A percentile compares a stretch with the other conserved stretches of the same genome.
Evolutionary conservation across 2,113 vertebrate species (phyloP).

Genomic region (Arothron firmamentum): DNA sequence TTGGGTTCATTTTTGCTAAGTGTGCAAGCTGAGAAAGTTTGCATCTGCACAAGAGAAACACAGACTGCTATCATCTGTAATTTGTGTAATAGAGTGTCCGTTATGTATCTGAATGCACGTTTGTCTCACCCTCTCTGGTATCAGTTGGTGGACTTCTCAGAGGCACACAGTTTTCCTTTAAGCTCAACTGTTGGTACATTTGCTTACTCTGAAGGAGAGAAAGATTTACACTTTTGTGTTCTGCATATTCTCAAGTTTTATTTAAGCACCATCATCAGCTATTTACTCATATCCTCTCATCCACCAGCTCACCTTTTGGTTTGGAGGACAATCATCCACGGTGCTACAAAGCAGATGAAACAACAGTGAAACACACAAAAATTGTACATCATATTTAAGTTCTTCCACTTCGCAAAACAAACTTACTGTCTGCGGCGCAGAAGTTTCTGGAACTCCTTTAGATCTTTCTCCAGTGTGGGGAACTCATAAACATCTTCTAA

Average conservation of each 20-base stretch:
- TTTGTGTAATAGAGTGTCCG: not conserved
- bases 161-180: constrained; percentile 91
- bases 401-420: not conserved
- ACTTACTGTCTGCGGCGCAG: constrained; percentile 95
- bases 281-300: not conserved
- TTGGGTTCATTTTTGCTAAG: not conserved
- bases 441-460: constrained; percentile 97
- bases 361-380: constrained; percentile 7
- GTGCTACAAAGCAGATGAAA: constrained; percentile 75
- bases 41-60: constrained; percentile 23
- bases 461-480: constrained; percentile 89
- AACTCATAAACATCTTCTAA: constrained; percentile 96
- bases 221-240: not conserved
- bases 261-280: not conserved
- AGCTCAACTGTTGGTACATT: constrained; percentile 90
- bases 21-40: too few relatives aligned
- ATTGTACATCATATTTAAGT: not conserved
- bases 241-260: not conserved
- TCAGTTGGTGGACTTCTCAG: constrained; percentile 80
- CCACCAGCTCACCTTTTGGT: constrained; percentile 69
- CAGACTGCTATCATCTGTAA: constrained; percentile 27
- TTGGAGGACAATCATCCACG: constrained; percentile 94
- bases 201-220: constrained; percentile 83
- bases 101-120: not conserved
- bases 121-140: constrained; percentile 84